Percentiles rank a stretch among this genome's conserved stretches.
These are phyloP conservation scores for Trachemys scripta DNA, from an alignment of 2,113 vertebrate species.

Conservation along the genomic window DNA sequence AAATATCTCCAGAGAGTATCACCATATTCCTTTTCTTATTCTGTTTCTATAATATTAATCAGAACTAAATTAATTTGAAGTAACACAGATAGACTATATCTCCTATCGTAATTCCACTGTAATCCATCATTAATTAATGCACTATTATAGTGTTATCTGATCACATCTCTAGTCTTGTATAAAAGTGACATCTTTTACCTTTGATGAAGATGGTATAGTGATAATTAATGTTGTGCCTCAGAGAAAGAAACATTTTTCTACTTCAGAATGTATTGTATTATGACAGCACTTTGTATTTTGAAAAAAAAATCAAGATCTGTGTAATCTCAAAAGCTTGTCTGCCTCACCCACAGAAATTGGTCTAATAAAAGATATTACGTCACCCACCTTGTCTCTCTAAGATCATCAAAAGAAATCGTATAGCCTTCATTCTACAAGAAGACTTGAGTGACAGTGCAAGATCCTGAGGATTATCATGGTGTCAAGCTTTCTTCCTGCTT, in stretches of 20 bases:
- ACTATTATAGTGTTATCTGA: not conserved
- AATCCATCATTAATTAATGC: not conserved
- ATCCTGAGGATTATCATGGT: not conserved
- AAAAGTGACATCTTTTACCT: not conserved
- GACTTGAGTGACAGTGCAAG: not conserved
- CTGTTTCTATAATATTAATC: not conserved
- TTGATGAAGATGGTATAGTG: not conserved
- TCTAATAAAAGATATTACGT: not conserved
- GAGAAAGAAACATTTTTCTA: not conserved
- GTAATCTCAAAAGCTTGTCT: not conserved
- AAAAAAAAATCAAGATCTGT: slow-evolving; percentile 3
- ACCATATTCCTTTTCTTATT: not conserved
- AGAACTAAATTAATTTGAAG: not conserved
- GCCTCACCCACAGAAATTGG: not conserved
- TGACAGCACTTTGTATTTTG: not conserved
- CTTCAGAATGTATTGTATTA: not conserved
- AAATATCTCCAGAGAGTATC: not conserved
- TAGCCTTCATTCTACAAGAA: not conserved
- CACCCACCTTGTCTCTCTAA: not conserved
- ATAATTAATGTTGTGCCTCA: not conserved
- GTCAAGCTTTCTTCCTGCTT: not conserved
- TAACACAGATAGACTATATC: not conserved
- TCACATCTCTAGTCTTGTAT: not conserved
- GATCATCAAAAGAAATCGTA: not conserved
- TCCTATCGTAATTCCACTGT: not conserved